Evolutionary conservation across 2,113 vertebrate species (phyloP), one percentile per base, ranked within the genome.

Genomic region (Phycodurus eques): DNA sequence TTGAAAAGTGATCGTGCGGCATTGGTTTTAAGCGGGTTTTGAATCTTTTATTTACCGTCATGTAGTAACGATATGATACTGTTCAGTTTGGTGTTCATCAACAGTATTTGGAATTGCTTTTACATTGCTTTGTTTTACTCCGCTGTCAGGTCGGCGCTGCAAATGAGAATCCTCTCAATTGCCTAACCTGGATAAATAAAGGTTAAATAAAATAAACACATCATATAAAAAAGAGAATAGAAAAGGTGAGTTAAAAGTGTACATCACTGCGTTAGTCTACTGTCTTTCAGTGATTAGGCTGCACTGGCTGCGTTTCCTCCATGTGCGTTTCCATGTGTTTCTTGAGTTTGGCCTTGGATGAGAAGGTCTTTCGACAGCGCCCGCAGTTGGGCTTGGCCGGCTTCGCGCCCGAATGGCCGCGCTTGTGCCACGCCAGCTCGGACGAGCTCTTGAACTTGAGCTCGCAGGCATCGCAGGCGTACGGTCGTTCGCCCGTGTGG

Each of bases 401-500:
- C 78, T 70, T 84, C 56, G 67, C 1, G 44, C 82, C 88, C 0
- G 79, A 71, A 22, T 93, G 92, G 42, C 78, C 77, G 27, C 77
- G 90, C 35, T 78, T 85, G 85, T 93, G 92, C 17, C 91, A 71
- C 0, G 90, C 88, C 77, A 92, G 74, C 83, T 92, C 91, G 0
- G 91, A 92, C 0, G 90, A 90, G 72, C 91, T 92, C 77, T 90
- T 91, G 78, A 93, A 93, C 62, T 75, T 87, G 42, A 89, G 83
- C 33, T 83, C 70, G 27, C 92, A 93, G 17, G 43, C 1, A 22
- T 33, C 0, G 78, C 92, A 93, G 72, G 78, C 39, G 43, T 90
- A 93, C 11, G 92, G 92, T 13, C 89, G 66, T 61, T 92, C 92
- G 0, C 92, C 92, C 0, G 92, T 92, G 88, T 93, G 91, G 8